phyloP scores from a whole-genome alignment of 2,888 invertebrate genomes.

The Acanthacorydalis orientalis region DNA sequence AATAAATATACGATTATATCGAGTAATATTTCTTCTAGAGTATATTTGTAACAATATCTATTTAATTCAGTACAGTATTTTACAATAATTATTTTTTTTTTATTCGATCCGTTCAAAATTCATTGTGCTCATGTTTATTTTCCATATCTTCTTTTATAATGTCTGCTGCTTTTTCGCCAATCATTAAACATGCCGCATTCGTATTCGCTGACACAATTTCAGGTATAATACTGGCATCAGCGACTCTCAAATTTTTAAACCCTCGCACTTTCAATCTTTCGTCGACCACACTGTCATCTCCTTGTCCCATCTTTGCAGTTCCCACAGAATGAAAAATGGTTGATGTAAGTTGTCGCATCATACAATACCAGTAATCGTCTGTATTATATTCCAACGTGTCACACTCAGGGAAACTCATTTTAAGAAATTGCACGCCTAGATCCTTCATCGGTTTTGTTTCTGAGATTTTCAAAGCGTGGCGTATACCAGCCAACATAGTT shows the following conservation, averaged over 20 bases:
- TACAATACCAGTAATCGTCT: slow-evolving; percentile 34
- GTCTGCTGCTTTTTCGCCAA: slow-evolving; percentile 3
- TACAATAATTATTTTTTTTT: neutral
- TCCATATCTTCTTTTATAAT: neutral
- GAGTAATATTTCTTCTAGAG: neutral
- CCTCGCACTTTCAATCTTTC: neutral
- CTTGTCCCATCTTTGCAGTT: slow-evolving; percentile 20
- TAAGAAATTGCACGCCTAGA: slow-evolving; percentile 34
- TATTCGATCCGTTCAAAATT: neutral
- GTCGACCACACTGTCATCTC: slow-evolving; percentile 1
- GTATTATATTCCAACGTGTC: slow-evolving; percentile 19
- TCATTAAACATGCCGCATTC: slow-evolving; percentile 2
- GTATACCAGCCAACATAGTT: slow-evolving; percentile 39
- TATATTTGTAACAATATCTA: neutral
- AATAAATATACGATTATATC: too few relatives aligned
- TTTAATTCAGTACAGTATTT: neutral
- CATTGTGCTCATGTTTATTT: neutral
- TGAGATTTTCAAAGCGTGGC: slow-evolving; percentile 15
- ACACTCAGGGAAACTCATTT: slow-evolving; percentile 33
- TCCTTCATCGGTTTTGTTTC: slow-evolving; percentile 38
- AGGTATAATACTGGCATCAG: slow-evolving; percentile 2
- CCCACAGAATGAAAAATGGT: slow-evolving; percentile 18
- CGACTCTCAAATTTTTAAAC: slow-evolving; percentile 1
- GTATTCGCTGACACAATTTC: slow-evolving; percentile 1
- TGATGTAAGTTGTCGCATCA: slow-evolving; percentile 17